Base-by-base conservation (phyloP, 2,888 invertebrate genomes). In the Dermolepida albohirtum region DNA sequence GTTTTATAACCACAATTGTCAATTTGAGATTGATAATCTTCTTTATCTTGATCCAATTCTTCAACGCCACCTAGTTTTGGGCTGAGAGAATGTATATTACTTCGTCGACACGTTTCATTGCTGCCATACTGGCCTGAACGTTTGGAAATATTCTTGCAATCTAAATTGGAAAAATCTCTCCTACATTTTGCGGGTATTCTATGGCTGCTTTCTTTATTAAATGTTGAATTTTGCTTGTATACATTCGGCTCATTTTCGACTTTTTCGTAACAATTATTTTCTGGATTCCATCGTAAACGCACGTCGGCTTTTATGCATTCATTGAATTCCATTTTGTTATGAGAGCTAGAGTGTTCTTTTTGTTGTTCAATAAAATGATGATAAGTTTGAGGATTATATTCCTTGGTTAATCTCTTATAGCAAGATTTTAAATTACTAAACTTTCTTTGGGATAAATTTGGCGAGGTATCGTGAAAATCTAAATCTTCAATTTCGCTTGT, bases 401-500 rank as follows among this genome's bases (percentile, higher is more conserved):
- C 11, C 11, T 5, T 47, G 47, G 8, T 16, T 47, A 29, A 6
- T 4, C 29, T 47, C 34, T 7, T 14, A 16, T 62, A 62, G 14
- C 8, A 62, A 16, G 34, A 2, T 49, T 34, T 62, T 34, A 34
- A 39, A 16, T 16, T 47, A 16, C 5, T 6, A 16, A 1, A 17
- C 17, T 34, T 49, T 5, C n/a, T 62, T 47, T 11, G n/a, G 4
- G 29, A 7, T 1, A 5, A 43, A 43, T 57, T 55, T 5, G 29
- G 14, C 5, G 34, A 2, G n/a, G 34, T 29, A 11, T 29, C 27
- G 14, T 29, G 47, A n/a, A 11, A 62, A 34, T 34, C 14, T 62
- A 39, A 6, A 39, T 62, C 59, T 12, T 47, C 59, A 11, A 62
- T 34, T 34, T 44, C 6, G n/a, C 59, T 62, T 7, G 59, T 62